Conservation (phyloP, 2,888 invertebrate genomes). For the Mesorhabditis sp. region DNA sequence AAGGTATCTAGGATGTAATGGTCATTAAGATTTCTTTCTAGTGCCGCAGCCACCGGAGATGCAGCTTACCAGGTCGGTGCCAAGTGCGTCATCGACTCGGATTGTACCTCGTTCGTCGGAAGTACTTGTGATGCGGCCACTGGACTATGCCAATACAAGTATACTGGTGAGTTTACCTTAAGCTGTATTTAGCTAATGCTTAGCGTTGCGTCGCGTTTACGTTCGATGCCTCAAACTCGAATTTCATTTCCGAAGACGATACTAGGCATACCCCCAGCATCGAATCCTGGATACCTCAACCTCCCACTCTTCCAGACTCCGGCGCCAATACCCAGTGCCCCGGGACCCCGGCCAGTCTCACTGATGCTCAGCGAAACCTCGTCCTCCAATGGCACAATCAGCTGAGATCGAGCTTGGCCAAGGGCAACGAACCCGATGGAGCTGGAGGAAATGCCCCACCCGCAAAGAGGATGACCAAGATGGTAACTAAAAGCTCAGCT, state of each 20-base stretch:
- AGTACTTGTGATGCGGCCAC: slow-evolving; percentile 4
- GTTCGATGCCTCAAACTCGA: no score
- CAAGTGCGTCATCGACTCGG: slow-evolving; percentile 1
- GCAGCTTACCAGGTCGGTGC: background rate
- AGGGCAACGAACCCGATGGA: background rate
- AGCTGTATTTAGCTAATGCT: no score
- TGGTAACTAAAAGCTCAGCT: background rate
- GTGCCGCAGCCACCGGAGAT: background rate
- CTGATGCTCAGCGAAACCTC: background rate
- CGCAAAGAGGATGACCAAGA: background rate
- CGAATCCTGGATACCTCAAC: no score
- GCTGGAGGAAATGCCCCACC: background rate
- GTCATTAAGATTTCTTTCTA: background rate
- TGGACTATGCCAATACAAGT: background rate
- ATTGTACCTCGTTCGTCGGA: background rate
- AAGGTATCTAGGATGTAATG: background rate
- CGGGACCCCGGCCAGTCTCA: background rate
- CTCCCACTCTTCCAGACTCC: background rate
- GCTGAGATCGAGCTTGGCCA: background rate
- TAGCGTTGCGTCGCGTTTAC: no score
- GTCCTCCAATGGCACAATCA: slow-evolving; percentile 5
- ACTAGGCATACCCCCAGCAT: background rate
- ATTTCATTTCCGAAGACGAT: background rate
- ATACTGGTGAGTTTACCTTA: background rate
- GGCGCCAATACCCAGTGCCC: background rate